phyloP scores from a whole-genome alignment of 2,797 vertebrate species.

The Karalla daura region DNA sequence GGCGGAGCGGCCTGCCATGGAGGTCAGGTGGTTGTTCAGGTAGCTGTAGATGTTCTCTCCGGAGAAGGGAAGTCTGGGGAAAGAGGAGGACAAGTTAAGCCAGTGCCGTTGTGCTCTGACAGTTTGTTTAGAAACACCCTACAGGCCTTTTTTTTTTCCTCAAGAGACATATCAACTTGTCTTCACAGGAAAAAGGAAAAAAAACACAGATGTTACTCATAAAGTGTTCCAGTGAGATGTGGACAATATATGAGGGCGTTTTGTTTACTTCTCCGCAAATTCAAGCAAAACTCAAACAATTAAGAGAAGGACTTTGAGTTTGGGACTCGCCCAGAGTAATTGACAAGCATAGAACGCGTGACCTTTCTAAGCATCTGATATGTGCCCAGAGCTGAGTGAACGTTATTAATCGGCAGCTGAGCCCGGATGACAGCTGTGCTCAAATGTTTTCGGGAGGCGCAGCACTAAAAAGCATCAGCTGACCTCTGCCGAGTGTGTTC shows the following conservation, averaged over 20 bases:
- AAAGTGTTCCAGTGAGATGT: neutral
- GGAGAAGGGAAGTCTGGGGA: slow-evolving; percentile 60
- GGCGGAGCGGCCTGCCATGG: slow-evolving; percentile 82
- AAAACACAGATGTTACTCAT: neutral
- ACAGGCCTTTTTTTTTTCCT: too few relatives aligned
- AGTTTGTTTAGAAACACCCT: too few relatives aligned
- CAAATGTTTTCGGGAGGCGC: slow-evolving; percentile 1
- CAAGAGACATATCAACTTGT: too few relatives aligned
- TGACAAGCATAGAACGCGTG: neutral
- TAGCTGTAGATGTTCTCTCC: slow-evolving; percentile 89
- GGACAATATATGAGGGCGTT: neutral
- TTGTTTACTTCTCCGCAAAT: neutral
- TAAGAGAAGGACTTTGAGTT: neutral
- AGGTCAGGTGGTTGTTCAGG: slow-evolving; percentile 91
- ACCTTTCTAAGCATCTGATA: slow-evolving; percentile 7
- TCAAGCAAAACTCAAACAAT: neutral
- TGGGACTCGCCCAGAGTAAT: neutral
- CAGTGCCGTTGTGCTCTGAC: too few relatives aligned
- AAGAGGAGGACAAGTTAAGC: too few relatives aligned
- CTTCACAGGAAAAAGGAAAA: neutral
- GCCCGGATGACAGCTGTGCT: slow-evolving; percentile 14
- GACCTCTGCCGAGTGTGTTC: slow-evolving; percentile 87
- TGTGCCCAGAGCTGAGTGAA: slow-evolving; percentile 1
- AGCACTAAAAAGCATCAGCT: slow-evolving; percentile 44
- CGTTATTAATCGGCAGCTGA: neutral